These are phyloP conservation scores for Hypomecis atomaria DNA, from an alignment of 2,888 invertebrate species.

Conservation along the genomic window DNA sequence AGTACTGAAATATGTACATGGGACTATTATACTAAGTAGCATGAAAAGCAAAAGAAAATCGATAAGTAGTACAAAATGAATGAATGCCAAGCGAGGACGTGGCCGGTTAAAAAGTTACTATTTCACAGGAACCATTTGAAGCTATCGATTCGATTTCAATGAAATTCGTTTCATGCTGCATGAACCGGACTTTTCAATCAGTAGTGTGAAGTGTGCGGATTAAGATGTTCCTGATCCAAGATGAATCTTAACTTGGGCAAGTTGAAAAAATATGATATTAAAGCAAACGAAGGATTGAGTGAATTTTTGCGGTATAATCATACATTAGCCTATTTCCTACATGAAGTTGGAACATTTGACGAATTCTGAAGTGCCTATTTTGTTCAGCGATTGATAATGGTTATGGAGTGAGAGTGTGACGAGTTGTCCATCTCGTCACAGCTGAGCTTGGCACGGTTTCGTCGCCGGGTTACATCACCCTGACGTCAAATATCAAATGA, in stretches of 20 bases:
- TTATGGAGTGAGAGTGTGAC: conserved; percentile 45
- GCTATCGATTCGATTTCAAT: conserved; percentile 33
- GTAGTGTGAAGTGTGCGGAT: conserved; percentile 19
- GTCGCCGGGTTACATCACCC: conserved; percentile 72
- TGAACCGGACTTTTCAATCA: conserved; percentile 30
- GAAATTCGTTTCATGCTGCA: conserved; percentile 32
- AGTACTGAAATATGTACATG: conserved; percentile 24
- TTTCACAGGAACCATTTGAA: conserved; percentile 35
- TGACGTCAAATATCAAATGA: conserved; percentile 73
- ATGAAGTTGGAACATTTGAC: background rate
- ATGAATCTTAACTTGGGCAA: background rate
- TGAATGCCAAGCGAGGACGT: conserved; percentile 29
- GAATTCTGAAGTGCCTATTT: background rate
- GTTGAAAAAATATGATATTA: no score
- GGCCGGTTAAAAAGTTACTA: conserved; percentile 34
- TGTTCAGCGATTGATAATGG: conserved; percentile 30
- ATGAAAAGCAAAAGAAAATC: conserved; percentile 32
- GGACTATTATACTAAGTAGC: conserved; percentile 25
- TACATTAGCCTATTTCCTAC: background rate
- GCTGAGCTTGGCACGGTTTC: conserved; percentile 70
- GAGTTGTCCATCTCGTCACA: conserved; percentile 55
- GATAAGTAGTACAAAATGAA: conserved; percentile 32
- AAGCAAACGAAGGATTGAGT: no score
- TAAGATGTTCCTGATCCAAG: background rate
- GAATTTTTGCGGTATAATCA: no score